Evolutionary conservation across 1,140 invertebrate genomes (phyloP), one percentile per base, ranked within the genome.

Genomic region (Dinothrombium tinctorium): DNA sequence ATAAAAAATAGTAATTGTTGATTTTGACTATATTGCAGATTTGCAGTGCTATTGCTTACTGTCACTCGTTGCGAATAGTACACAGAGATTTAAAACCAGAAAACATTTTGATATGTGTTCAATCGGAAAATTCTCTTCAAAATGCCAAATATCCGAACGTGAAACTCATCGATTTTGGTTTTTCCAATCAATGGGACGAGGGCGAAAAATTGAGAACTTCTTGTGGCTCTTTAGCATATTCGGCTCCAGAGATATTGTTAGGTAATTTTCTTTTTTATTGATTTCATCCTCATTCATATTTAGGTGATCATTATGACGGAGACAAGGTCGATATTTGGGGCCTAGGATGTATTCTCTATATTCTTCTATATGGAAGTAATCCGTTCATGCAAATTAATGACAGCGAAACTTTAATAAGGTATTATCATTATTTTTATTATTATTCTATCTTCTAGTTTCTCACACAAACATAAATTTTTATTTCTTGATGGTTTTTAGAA

Each of bases 81-180:
- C 82, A 86, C 59, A 71, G 94, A 44, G 94, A 99, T 62, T 66
- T 98, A 42, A 95, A 98, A 61, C 90, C 90, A 14, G 92, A 96
- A 62, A 98, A 98, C 67, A 87, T 98, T 33, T 84, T 98, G 3
- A 95, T 98, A 61, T 96, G 96, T 59, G 35, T 15, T 24, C 17
- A 41, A 6, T 33, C 28, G 15, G 4, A 19, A 28, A 37, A 40
- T 31, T 9, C 5, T n/a, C 15, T 8, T 2, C 12, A 15, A 19
- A 21, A 6, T 14, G n/a, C 11, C 15, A 90, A 89, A 61, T 64
- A 86, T 43, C 89, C 87, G 35, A 69, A 89, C 54, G 92, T 99
- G 3, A 99, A 99, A 66, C 67, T 99, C 41, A 98, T 94, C 37
- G 94, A 98, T 61, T 99, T 99, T 66, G 92, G 94, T 26, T 98